These are phyloP conservation scores for Galbula dea DNA, from an alignment of 2,113 vertebrate species.

Conservation along the genomic window DNA sequence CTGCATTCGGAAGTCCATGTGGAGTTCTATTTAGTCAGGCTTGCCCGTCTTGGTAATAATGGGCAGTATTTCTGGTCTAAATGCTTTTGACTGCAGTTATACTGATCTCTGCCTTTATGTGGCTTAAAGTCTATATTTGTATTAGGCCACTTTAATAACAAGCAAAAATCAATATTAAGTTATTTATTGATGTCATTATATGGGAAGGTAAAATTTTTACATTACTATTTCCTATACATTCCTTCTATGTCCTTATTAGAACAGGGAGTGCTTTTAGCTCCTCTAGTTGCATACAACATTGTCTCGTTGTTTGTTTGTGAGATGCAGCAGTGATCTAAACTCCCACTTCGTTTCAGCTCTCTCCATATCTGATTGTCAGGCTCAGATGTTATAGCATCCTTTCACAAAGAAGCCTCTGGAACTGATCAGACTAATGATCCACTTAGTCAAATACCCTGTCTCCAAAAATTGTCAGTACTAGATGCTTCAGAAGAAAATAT, in stretches of 20 bases:
- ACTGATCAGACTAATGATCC: slow-evolving; percentile 7
- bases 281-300: background rate
- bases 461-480: background rate
- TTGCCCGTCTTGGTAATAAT: background rate
- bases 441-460: background rate
- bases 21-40: background rate
- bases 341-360: background rate
- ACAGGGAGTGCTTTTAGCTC: background rate
- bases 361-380: background rate
- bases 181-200: slow-evolving; percentile 1
- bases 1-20: background rate
- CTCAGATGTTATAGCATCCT: background rate
- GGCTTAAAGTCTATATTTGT: background rate
- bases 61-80: background rate
- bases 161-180: slow-evolving; percentile 28
- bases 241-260: too few species aligned
- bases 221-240: background rate
- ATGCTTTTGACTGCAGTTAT: background rate
- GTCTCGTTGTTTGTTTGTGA: background rate
- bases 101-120: slow-evolving; percentile 6
- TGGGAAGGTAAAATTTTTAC: background rate
- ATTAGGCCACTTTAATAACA: slow-evolving; percentile 26
- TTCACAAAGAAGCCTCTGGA: background rate
- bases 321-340: background rate
- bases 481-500: background rate